Conservation (phyloP, 2,113 vertebrate species). For the Climacteris rufus region DNA sequence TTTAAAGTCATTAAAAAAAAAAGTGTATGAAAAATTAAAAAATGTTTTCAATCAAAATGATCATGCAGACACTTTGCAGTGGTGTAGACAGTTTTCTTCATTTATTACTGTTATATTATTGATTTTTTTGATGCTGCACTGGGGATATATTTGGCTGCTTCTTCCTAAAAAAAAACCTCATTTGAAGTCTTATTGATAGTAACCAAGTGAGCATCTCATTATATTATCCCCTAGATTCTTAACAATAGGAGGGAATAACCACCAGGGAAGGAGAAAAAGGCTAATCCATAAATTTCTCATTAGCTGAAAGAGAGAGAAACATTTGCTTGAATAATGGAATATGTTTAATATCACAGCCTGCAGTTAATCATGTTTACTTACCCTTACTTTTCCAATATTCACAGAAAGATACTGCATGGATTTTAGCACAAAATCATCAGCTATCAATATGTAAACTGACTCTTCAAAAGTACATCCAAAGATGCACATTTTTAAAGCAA, state of each 20-base stretch:
- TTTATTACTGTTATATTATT: not conserved
- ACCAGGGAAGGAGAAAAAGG: conserved; percentile 31
- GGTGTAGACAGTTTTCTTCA: not conserved
- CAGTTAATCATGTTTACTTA: conserved; percentile 63
- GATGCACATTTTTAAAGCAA: not conserved
- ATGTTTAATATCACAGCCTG: conserved; percentile 51
- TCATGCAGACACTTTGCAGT: not conserved
- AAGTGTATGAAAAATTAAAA: not conserved
- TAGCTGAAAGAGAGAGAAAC: conserved; percentile 48
- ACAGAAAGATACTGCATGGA: not conserved
- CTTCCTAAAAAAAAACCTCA: not conserved
- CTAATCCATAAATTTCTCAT: conserved; percentile 67
- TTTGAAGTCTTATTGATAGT: conserved; percentile 43
- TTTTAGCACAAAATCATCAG: not conserved
- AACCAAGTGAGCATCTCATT: conserved; percentile 44
- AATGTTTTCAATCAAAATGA: not conserved
- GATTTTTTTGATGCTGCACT: conserved; percentile 28
- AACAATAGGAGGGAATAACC: conserved; percentile 25
- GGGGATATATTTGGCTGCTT: conserved; percentile 24
- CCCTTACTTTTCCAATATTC: conserved; percentile 28
- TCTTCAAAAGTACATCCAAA: not conserved
- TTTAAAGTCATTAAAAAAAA: not conserved
- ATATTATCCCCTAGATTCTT: conserved; percentile 16
- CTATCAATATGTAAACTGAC: not conserved
- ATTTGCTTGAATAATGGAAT: conserved; percentile 60